Base-by-base conservation (phyloP, 2,797 vertebrate species). In the Mus spretus region DNA sequence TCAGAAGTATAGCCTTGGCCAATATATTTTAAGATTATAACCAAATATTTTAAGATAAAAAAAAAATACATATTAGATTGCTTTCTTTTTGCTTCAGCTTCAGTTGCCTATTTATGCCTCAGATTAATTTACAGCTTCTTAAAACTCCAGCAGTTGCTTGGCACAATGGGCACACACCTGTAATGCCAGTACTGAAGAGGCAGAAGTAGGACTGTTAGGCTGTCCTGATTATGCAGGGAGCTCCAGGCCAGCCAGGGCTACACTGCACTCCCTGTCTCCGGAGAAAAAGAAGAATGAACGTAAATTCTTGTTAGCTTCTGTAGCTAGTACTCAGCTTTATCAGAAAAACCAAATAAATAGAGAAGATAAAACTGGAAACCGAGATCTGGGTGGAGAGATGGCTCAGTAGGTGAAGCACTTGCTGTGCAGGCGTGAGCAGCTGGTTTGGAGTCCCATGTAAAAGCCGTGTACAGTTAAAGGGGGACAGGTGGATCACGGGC, bases 261-360 rank as follows among this genome's bases (percentile, higher is more conserved):
- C 14, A 74, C 50, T 37, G 14, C n/a, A 57, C 55, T 40, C 24
- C 34, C 22, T 86, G n/a, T 74, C n/a, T 57, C 85, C 12, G n/a
- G 22, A 15, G 65, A 26, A 67, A 28, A 57, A 74, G 13, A 40
- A 12, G 72, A 86, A 12, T 22, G 24, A 65, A 31, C 7, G 37
- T 72, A 37, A 74, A 26, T 26, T 87, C 61, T 37, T 57, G n/a
- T 53, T 75, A 94, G 34, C 40, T 91, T 37, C 44, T 80, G 19
- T 89, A 59, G 31, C 83, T 40, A 6, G 79, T 77, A 44, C 26
- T 85, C n/a, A 90, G 55, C 61, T 96, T 95, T 96, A 77, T 37
- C 34, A 92, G 75, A 72, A 79, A 72, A 44, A 40, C 92, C 82
- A 95, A 96, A 90, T 95, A 95, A 96, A 93, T 37, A 77, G 75